Evolutionary conservation across 2,888 invertebrate genomes (phyloP).

Genomic region (Caenorhabditis sp.): DNA sequence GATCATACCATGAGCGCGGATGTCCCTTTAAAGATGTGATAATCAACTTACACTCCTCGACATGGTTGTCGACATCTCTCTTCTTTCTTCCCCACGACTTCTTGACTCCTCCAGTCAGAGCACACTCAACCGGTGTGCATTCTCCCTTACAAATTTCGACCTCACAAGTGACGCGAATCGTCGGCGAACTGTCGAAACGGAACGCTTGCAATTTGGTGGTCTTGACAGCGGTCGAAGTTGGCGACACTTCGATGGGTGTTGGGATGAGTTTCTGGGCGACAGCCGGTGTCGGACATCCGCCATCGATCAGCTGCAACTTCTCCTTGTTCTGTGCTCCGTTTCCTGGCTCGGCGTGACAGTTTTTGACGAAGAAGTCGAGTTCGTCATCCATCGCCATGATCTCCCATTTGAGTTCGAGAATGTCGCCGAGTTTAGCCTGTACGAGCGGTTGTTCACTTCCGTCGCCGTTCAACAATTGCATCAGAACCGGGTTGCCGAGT

Average conservation of each 20-base stretch:
- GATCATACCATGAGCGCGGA: too few species aligned
- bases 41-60: slow-evolving; percentile 51
- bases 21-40: too few species aligned
- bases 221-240: slow-evolving; percentile 50
- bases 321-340: slow-evolving; percentile 44
- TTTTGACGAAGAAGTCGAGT: slow-evolving; percentile 70
- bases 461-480: slow-evolving; percentile 65
- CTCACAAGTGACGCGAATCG: slow-evolving; percentile 67
- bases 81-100: slow-evolving; percentile 69
- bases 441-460: slow-evolving; percentile 54
- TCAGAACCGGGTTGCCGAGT: slow-evolving; percentile 70
- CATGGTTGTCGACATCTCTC: slow-evolving; percentile 55
- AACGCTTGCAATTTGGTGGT: slow-evolving; percentile 64
- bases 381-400: slow-evolving; percentile 71
- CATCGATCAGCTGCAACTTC: slow-evolving; percentile 68
- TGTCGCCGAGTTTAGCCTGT: slow-evolving; percentile 70
- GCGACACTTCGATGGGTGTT: slow-evolving; percentile 57
- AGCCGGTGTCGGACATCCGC: slow-evolving; percentile 70
- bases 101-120: slow-evolving; percentile 58
- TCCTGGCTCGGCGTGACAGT: slow-evolving; percentile 69
- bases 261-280: slow-evolving; percentile 70
- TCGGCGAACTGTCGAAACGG: slow-evolving; percentile 68
- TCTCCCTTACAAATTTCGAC: slow-evolving; percentile 70
- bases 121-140: slow-evolving; percentile 67
- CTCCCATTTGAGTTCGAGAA: slow-evolving; percentile 70